A percentile compares a stretch with the other conserved stretches of the same genome.
Evolutionary conservation across 2,888 invertebrate genomes (phyloP).

Genomic region (Hyposoter dolosus): DNA sequence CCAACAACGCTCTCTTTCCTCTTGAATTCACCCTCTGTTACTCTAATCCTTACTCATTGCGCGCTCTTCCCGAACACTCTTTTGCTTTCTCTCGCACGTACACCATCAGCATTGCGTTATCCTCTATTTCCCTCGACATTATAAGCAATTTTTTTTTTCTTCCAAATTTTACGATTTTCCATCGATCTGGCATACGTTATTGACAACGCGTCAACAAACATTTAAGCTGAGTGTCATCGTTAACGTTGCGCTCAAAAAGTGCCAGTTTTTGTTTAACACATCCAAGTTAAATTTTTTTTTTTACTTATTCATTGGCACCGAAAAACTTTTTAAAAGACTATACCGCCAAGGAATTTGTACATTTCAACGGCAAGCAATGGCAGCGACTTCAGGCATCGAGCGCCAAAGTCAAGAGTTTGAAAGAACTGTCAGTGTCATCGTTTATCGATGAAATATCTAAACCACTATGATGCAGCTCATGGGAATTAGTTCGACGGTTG

Average conservation of each 20-base stretch:
- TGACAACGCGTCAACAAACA: conserved; percentile 30
- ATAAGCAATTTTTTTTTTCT: conserved; percentile 7
- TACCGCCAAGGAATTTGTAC: neutral
- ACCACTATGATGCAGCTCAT: conserved; percentile 32
- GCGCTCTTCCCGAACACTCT: conserved; percentile 29
- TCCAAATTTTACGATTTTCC: neutral
- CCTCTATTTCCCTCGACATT: conserved; percentile 1
- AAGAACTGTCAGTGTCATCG: neutral
- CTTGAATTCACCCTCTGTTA: conserved; percentile 28
- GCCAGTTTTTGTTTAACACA: neutral
- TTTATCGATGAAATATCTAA: neutral
- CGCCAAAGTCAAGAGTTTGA: neutral
- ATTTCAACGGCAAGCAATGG: neutral
- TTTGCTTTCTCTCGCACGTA: conserved; percentile 41
- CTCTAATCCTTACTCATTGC: neutral
- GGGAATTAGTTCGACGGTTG: conserved; percentile 61
- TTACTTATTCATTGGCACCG: neutral
- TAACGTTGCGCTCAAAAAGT: neutral
- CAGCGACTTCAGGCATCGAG: neutral
- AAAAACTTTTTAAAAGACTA: neutral
- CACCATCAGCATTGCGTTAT: neutral
- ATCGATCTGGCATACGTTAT: neutral
- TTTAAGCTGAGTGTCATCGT: conserved; percentile 12
- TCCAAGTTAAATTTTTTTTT: conserved; percentile 1
- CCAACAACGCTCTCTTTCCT: conserved; percentile 28